Conservation (phyloP, 2,797 vertebrate genomes). For the Chiloscyllium punctatum region DNA sequence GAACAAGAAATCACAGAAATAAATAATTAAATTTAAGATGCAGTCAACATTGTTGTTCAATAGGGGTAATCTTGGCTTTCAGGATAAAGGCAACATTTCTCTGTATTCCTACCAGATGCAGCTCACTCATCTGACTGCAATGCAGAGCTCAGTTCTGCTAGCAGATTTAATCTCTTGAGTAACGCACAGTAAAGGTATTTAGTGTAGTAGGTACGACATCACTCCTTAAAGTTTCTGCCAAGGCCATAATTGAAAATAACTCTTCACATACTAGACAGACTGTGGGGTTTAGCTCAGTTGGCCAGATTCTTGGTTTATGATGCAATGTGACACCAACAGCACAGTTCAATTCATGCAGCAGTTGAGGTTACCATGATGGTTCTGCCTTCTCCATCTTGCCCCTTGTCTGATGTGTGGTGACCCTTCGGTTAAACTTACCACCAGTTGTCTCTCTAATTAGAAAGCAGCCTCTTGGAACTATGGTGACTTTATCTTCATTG, state of each 20-base stretch:
- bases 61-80: not conserved
- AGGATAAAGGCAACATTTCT: conserved; percentile 1
- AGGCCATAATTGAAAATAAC: not conserved
- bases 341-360: too few relatives aligned
- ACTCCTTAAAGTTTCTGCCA: not conserved
- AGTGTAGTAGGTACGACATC: not conserved
- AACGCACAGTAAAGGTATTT: not conserved
- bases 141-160: not conserved
- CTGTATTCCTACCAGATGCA: not conserved
- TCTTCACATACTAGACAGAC: not conserved
- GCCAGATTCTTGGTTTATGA: too few relatives aligned
- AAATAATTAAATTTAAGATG: conserved; percentile 38
- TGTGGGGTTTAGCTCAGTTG: too few relatives aligned
- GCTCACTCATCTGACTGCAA: not conserved
- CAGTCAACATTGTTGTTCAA: not conserved
- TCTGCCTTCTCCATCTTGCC: too few relatives aligned
- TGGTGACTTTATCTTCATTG: not conserved
- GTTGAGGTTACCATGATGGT: too few relatives aligned
- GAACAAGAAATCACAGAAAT: not conserved
- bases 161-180: not conserved
- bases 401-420: too few relatives aligned
- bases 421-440: too few relatives aligned
- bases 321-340: too few relatives aligned
- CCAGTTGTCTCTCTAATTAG: too few relatives aligned
- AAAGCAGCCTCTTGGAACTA: too few relatives aligned